A percentile compares a stretch with the other conserved stretches of the same genome.
Evolutionary conservation across 2,888 invertebrate genomes (phyloP).

Genomic region (Anoncus sp.): DNA sequence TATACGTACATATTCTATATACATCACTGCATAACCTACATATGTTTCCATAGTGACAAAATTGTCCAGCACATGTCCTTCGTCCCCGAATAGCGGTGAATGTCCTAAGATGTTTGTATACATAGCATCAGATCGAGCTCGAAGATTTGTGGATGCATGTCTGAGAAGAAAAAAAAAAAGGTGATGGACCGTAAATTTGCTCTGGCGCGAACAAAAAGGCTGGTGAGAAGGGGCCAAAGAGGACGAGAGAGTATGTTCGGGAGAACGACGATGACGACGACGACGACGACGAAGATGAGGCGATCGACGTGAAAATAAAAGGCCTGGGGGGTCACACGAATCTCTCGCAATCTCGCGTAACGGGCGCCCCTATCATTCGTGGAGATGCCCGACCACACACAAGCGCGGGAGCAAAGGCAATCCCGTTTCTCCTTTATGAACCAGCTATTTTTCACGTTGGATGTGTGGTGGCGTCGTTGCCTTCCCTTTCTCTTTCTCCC

Average conservation of each 20-base stretch:
- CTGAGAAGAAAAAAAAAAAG: slow-evolving; percentile 3
- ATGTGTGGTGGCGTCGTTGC: slow-evolving; percentile 23
- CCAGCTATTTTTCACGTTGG: slow-evolving; percentile 47
- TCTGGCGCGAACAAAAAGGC: not conserved
- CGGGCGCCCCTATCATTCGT: slow-evolving; percentile 40
- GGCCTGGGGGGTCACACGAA: slow-evolving; percentile 38
- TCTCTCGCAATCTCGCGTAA: slow-evolving; percentile 48
- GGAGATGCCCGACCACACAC: slow-evolving; percentile 29
- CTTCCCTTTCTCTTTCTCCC: slow-evolving; percentile 3
- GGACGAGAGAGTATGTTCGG: not conserved
- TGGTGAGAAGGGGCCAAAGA: not conserved
- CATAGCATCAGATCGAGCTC: not conserved
- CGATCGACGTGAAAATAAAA: slow-evolving; percentile 52
- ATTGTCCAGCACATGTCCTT: not conserved
- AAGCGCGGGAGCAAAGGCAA: slow-evolving; percentile 37
- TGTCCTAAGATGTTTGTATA: not conserved
- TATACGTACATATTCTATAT: too few relatives aligned
- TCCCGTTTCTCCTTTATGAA: slow-evolving; percentile 47
- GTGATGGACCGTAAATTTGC: slow-evolving; percentile 12
- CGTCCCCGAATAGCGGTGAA: not conserved
- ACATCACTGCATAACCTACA: too few relatives aligned
- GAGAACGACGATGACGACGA: slow-evolving; percentile 14
- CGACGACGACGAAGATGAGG: slow-evolving; percentile 11
- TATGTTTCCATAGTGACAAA: too few relatives aligned
- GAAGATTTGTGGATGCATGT: slow-evolving; percentile 15